phyloP scores from a whole-genome alignment of 2,888 invertebrate genomes.

The Eurytoma californica region DNA sequence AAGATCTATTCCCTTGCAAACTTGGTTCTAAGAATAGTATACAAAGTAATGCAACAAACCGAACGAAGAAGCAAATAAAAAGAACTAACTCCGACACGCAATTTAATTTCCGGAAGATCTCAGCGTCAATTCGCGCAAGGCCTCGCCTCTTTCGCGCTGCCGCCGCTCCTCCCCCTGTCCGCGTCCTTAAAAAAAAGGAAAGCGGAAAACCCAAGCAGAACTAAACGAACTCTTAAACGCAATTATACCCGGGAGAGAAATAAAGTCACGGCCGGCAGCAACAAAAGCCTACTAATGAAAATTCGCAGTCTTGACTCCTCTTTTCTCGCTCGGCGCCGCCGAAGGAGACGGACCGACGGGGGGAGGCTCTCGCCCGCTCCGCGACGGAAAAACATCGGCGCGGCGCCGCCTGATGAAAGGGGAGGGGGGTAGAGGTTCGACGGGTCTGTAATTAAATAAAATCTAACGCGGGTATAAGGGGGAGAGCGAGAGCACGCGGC shows the following conservation, averaged over 20 bases:
- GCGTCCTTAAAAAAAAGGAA: neutral
- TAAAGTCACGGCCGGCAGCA: constrained; percentile 19
- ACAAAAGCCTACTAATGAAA: constrained; percentile 48
- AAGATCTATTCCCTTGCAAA: no score
- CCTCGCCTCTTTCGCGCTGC: neutral
- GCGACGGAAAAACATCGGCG: neutral
- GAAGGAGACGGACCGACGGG: neutral
- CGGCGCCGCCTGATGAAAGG: constrained; percentile 14
- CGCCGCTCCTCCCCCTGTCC: neutral
- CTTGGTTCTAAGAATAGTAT: no score
- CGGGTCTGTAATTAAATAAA: constrained; percentile 44
- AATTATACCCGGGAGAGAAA: constrained; percentile 34
- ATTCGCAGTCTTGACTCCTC: constrained; percentile 15
- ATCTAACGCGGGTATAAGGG: constrained; percentile 6
- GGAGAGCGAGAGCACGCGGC: neutral
- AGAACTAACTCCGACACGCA: no score
- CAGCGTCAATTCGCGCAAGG: no score
- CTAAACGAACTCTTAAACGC: constrained; percentile 32
- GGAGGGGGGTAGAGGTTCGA: constrained; percentile 5
- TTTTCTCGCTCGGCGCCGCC: neutral
- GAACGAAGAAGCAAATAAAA: no score
- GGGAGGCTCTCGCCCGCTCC: no score
- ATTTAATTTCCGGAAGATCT: no score
- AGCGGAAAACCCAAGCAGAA: neutral
- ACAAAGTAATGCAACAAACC: no score